phyloP scores from a whole-genome alignment of 2,888 invertebrate genomes.

The Serrognathus titanus region DNA sequence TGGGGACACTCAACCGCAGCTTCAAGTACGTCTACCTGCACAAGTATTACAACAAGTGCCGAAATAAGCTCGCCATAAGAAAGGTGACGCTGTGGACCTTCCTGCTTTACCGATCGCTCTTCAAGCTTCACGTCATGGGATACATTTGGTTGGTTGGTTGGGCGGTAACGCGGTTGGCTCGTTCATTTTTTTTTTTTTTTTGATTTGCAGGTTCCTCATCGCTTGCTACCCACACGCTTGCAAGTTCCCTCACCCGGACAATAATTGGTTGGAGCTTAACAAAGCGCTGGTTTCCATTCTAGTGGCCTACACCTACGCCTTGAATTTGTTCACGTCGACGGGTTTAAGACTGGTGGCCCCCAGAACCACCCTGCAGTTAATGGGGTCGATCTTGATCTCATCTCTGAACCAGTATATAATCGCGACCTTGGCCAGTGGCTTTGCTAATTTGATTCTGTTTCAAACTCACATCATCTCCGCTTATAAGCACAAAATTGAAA shows the following conservation, averaged over 20 bases:
- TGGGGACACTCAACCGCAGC: conserved; percentile 5
- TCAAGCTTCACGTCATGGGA: conserved; percentile 9
- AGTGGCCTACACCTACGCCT: conserved; percentile 16
- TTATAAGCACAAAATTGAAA: conserved; percentile 21
- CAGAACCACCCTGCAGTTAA: conserved; percentile 6
- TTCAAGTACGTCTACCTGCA: conserved; percentile 9
- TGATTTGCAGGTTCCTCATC: background rate
- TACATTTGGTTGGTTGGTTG: conserved; percentile 7
- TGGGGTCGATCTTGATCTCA: conserved; percentile 11
- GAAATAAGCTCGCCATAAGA: conserved; percentile 8
- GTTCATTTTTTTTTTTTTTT: background rate
- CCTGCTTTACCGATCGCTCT: conserved; percentile 33
- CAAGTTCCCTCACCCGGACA: background rate
- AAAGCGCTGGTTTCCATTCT: conserved; percentile 5
- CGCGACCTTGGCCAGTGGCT: conserved; percentile 16
- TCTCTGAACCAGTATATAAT: conserved; percentile 5
- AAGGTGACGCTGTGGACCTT: conserved; percentile 13
- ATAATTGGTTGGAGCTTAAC: background rate
- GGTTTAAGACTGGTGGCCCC: conserved; percentile 13
- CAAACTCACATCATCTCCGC: conserved; percentile 14
- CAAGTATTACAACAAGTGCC: conserved; percentile 7
- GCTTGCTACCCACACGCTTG: background rate
- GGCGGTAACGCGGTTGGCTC: background rate
- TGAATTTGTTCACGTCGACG: conserved; percentile 20
- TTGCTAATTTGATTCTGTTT: conserved; percentile 18